Evolutionary conservation across 2,888 invertebrate species (phyloP), one percentile per base, ranked within the genome.

Genomic region (Mythimna ferrago): DNA sequence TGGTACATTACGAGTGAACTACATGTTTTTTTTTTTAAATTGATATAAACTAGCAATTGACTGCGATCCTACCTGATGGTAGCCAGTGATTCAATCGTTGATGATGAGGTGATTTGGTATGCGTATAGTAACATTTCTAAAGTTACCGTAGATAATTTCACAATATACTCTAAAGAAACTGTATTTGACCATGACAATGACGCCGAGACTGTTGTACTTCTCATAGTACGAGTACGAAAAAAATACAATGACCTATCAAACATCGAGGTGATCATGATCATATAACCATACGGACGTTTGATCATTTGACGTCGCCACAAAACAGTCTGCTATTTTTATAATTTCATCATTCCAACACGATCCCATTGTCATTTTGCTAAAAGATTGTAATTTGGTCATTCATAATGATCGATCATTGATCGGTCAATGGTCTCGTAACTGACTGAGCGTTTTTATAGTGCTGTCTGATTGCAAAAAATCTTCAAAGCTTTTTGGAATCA

Each of bases 121-220:
- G 16, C 11, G 16, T 35, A 35, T 7, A 58, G 19, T 51, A 9
- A 0, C 9, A n/a, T 11, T 32, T 54, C 10, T 48, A 32, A 66
- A 44, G 21, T 21, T 65, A 2, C 35, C n/a, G 19, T 58, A 56
- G 63, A 64, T 48, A 60, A 64, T 19, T 48, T 6, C 35, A 68
- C 48, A 51, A 21, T 26, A 51, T 21, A 19, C 11, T 67, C 14
- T 67, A 10, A 54, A 41, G 11, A 32, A 57, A 10, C 11, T 9
- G 11, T 41, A 21, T 57, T 70, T 6, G 73, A 11, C 70, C 73
- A 71, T 82, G 80, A 60, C 62, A 80, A 53, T 73, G 67, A 63
- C 65, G 26, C 26, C 21, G 32, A 21, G 35, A 54, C 51, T 32
- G 61, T 61, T 64, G 82, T 73, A 32, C 38, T 54, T 60, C 32